Percentiles rank a stretch among this genome's conserved stretches.
Evolutionary conservation across 2,113 vertebrate genomes (phyloP).

Genomic region (Passer montanus): DNA sequence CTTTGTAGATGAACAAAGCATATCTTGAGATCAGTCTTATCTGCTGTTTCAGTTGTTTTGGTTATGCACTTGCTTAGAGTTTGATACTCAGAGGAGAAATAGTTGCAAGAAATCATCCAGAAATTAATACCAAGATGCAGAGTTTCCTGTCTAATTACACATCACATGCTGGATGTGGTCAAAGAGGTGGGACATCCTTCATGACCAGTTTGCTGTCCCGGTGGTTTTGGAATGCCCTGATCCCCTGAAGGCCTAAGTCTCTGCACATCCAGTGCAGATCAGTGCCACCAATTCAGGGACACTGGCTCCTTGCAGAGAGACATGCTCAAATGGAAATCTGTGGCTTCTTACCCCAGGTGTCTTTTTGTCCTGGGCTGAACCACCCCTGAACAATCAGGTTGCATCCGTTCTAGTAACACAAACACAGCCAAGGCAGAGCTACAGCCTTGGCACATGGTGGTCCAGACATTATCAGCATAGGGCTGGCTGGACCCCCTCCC

Average conservation of each 20-base stretch:
- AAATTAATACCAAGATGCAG: background rate
- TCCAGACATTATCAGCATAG: fast-evolving
- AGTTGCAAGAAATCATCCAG: background rate
- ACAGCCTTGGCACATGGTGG: background rate
- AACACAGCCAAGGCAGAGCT: background rate
- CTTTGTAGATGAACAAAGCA: background rate
- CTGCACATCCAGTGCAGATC: background rate
- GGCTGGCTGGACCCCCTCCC: background rate
- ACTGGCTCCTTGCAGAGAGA: background rate
- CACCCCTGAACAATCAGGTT: background rate
- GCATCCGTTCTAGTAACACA: background rate
- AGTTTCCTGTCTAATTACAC: background rate
- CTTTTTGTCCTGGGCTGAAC: background rate
- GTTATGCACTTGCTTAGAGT: background rate
- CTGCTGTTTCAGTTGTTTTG: background rate
- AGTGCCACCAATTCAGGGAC: background rate
- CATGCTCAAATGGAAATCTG: background rate
- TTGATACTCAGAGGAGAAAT: background rate
- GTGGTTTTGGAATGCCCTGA: background rate
- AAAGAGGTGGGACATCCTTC: background rate
- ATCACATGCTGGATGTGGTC: background rate
- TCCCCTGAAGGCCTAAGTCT: background rate
- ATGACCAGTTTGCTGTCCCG: background rate
- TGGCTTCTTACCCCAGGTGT: background rate
- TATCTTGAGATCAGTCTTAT: background rate